Evolutionary conservation across 1,140 invertebrate species (phyloP), one percentile per base, ranked within the genome.

Genomic region (Meloidogyne hapla): DNA sequence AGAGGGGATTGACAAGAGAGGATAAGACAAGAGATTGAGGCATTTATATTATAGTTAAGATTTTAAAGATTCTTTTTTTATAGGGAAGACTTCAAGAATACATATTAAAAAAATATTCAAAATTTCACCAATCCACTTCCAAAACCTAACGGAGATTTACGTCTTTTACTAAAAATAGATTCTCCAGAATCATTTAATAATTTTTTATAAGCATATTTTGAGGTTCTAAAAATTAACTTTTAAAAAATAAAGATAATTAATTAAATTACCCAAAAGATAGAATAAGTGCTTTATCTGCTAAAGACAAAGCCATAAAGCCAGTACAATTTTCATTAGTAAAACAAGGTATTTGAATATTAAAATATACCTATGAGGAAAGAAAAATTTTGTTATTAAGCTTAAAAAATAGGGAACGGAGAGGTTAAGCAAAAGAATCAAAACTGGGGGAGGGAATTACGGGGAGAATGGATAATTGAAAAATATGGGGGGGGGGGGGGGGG

Each of bases 241-340:
- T 6, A 2, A 48, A 48, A 18, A 2, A 2, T 18, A 48, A 48
- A 48, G 1, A 42, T 15, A 45, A 45, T 45, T 15, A 45, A n/a
- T 6, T n/a, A n/a, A 8, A 42, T 12, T 42, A 75, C 75, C 75
- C 77, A 69, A 81, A 81, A 56, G 78, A 70, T 42, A 83, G 23
- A 2, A 83, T 75, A 63, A 83, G 74, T 12, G 78, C 76, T n/a
- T 72, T 81, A 6, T 80, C 61, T 10, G 26, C 40, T 15, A 68
- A 68, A 4, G 76, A 74, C n/a, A 78, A 66, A 23, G 75, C 81
- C 13, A 78, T 77, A 70, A 76, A 83, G 64, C 76, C 82, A 26
- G 81, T 69, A 72, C 82, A 83, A 28, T 78, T 71, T 23, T 79
- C 74, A 67, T 75, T 72, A 3, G 12, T 40, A 45, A 73, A 62